A percentile compares a stretch with the other conserved stretches of the same genome.
Evolutionary conservation across 2,113 vertebrate species (phyloP).

Genomic region (Syngnathus floridae): DNA sequence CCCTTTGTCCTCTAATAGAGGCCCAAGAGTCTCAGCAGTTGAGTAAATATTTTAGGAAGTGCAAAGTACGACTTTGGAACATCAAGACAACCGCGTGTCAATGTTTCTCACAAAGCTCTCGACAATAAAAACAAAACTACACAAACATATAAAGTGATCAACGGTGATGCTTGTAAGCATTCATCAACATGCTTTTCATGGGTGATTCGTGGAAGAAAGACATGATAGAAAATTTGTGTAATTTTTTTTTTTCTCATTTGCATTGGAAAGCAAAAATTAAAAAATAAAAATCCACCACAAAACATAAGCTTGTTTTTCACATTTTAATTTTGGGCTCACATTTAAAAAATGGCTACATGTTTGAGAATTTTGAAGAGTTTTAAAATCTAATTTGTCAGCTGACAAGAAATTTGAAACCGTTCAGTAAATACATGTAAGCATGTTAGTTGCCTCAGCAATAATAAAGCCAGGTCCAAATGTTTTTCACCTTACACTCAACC

Average conservation of each 20-base stretch:
- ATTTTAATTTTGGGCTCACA: not conserved
- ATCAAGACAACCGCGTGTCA: not conserved
- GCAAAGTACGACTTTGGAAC: too few species aligned
- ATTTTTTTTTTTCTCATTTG: not conserved
- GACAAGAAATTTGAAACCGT: not conserved
- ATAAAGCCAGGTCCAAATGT: not conserved
- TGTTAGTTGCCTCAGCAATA: not conserved
- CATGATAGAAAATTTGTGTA: not conserved
- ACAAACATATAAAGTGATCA: not conserved
- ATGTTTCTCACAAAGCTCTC: not conserved
- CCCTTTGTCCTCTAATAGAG: not conserved
- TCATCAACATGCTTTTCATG: not conserved
- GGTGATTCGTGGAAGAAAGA: not conserved
- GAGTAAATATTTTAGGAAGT: not conserved
- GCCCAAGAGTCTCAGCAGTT: not conserved
- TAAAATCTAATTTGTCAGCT: not conserved
- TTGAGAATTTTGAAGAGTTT: not conserved
- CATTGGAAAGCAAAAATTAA: not conserved
- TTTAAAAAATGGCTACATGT: not conserved
- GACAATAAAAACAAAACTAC: not conserved
- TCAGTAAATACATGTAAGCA: not conserved
- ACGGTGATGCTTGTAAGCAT: not conserved
- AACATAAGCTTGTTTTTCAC: not conserved
- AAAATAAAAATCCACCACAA: not conserved
- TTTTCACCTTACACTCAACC: not conserved